Conservation (phyloP, 2,113 vertebrate genomes). For the Lampris incognitus region DNA sequence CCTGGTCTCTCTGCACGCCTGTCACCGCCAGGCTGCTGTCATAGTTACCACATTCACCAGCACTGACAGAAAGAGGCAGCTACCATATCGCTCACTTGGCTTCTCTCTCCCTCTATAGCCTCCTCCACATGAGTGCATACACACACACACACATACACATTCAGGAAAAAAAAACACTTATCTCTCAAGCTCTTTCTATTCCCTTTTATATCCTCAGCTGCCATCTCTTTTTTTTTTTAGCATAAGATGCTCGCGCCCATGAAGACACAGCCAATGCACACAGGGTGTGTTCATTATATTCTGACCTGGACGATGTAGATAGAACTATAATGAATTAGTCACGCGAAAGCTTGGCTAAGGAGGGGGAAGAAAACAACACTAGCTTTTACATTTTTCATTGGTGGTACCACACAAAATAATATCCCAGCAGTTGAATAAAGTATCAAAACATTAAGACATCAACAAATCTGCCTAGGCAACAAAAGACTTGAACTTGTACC, state of each 20-base stretch:
- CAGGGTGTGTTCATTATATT: slow-evolving; percentile 44
- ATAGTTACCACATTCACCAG: slow-evolving; percentile 61
- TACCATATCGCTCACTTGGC: slow-evolving; percentile 68
- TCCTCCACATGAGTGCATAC: slow-evolving; percentile 34
- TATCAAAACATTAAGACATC: slow-evolving; percentile 54
- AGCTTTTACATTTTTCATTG: slow-evolving; percentile 34
- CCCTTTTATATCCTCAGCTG: background rate
- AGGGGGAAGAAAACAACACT: background rate
- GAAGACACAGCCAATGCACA: slow-evolving; percentile 59
- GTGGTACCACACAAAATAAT: slow-evolving; percentile 28
- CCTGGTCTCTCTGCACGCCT: slow-evolving; percentile 74
- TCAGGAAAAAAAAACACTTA: no score
- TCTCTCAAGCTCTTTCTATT: no score
- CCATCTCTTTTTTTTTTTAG: slow-evolving; percentile 46
- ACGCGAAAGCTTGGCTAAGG: slow-evolving; percentile 35
- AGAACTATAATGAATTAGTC: slow-evolving; percentile 75
- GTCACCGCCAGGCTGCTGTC: slow-evolving; percentile 76
- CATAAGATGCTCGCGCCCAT: slow-evolving; percentile 56
- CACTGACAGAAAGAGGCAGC: slow-evolving; percentile 73
- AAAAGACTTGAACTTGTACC: slow-evolving; percentile 39
- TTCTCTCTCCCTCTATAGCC: slow-evolving; percentile 52
- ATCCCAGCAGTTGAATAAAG: slow-evolving; percentile 10
- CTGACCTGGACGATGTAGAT: slow-evolving; percentile 65
- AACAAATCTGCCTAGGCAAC: slow-evolving; percentile 30
- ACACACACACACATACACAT: slow-evolving; percentile 19